A percentile compares a stretch with the other conserved stretches of the same genome.
These are phyloP conservation scores for Chrosomus eos DNA, from an alignment of 2,797 vertebrate species.

Conservation along the genomic window DNA sequence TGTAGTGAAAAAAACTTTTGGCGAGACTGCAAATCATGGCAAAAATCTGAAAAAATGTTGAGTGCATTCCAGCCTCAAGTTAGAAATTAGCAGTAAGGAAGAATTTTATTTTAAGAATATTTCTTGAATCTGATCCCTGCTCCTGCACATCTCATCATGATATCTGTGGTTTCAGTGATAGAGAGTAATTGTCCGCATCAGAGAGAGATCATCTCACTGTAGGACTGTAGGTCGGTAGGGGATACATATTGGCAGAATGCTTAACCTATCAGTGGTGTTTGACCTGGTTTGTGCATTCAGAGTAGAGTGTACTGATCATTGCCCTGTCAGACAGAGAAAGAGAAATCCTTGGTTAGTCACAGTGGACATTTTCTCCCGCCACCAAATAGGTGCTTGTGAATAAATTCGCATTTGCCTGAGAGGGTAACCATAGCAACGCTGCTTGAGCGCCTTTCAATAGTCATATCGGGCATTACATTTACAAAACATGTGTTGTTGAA, in stretches of 20 bases:
- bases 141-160: neutral
- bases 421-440: constrained; percentile 25
- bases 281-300: constrained; percentile 21
- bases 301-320: constrained; percentile 1
- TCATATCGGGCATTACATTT: neutral
- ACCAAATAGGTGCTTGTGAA: constrained; percentile 19
- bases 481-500: neutral
- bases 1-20: neutral
- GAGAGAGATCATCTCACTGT: constrained; percentile 30
- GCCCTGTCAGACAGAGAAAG: neutral
- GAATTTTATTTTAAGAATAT: neutral
- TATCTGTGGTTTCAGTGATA: constrained; percentile 24
- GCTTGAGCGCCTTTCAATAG: neutral
- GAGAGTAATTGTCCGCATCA: constrained; percentile 47
- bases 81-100: neutral
- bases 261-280: constrained; percentile 40
- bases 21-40: neutral
- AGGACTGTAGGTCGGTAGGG: constrained; percentile 21
- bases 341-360: neutral
- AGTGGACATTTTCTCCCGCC: neutral
- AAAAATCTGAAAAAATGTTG: neutral
- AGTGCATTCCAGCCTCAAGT: neutral
- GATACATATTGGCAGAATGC: constrained; percentile 40
- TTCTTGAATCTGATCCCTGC: neutral
- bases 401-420: constrained; percentile 6